Percentiles rank a stretch among this genome's conserved stretches.
Evolutionary conservation across 2,888 invertebrate species (phyloP).

Genomic region (Lycaena phlaeas): DNA sequence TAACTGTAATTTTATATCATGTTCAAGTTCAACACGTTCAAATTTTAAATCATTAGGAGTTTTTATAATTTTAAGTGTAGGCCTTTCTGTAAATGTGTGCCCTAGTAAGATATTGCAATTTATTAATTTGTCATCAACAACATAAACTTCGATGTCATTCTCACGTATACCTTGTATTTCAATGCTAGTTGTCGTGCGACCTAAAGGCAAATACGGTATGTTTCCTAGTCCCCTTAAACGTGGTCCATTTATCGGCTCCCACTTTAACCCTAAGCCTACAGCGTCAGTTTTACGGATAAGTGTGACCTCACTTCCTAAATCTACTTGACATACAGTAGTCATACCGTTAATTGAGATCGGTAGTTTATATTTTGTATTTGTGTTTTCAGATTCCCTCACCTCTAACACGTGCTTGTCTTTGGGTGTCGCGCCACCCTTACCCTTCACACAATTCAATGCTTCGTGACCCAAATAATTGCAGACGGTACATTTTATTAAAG

Average conservation of each 20-base stretch:
- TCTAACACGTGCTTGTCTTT: background rate
- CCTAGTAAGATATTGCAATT: conserved; percentile 14
- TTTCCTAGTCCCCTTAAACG: conserved; percentile 18
- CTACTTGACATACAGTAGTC: conserved; percentile 8
- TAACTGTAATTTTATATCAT: background rate
- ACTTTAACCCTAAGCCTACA: conserved; percentile 13
- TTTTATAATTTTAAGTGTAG: conserved; percentile 11
- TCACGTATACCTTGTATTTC: conserved; percentile 18
- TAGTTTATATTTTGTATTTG: background rate
- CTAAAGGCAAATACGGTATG: conserved; percentile 17
- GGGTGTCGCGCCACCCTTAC: background rate
- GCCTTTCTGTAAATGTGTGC: conserved; percentile 16
- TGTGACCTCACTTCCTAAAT: conserved; percentile 20
- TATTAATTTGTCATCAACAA: conserved; percentile 17
- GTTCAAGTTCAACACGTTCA: background rate
- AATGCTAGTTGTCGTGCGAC: conserved; percentile 9
- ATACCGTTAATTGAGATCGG: conserved; percentile 8
- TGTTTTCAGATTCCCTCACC: background rate
- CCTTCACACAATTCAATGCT: no score
- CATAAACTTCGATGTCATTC: conserved; percentile 14
- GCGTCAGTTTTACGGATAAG: conserved; percentile 18
- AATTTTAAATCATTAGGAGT: conserved; percentile 11
- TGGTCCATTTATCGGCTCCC: conserved; percentile 13
- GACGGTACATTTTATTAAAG: conserved; percentile 9
- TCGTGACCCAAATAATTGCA: conserved; percentile 9